Base-by-base conservation (phyloP, 2,888 invertebrate species). In the Eucera pruinosa region DNA sequence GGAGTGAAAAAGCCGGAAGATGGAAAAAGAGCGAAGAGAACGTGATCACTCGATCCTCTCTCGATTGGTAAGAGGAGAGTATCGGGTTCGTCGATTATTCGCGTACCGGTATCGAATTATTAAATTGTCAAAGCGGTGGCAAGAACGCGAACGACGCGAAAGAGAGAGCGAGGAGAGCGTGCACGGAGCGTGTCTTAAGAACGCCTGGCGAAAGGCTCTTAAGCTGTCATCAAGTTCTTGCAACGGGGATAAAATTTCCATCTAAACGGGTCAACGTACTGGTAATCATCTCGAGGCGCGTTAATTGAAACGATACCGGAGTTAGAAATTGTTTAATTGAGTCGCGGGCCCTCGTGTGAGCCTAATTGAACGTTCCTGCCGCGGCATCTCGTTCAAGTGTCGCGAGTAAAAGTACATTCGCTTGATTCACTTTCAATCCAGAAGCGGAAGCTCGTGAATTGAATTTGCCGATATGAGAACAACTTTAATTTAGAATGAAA, bases 221-320 rank as follows among this genome's bases (percentile, higher is more conserved):
- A 91, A 89, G 89, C 90, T 91, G 91, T 91, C 91, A 91, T 91
- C 91, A 81, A 87, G 89, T 90, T 90, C 88, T 89, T 84, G 86
- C 83, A 74, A 62, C 70, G 72, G 62, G 85, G 88, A 89, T 91
- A 90, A 89, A 88, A 86, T 91, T 91, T 89, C 89, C 76, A 76
- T 64, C 70, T 72, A 85, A 85, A 80, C 80, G 80, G 82, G 80
- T 83, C 82, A 83, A 83, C 69, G 82, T 69, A 78, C 78, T 57
- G 61, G 50, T 64, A 57, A 78, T 77, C 78, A 65, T 68, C 68
- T 57, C 65, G 78, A 47, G 55, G 72, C 57, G 23, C 68, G 77
- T 78, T 79, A 79, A 79, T 79, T 65, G 79, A 73, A 79, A 69
- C 77, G 77, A 77, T 79, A 77, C 67, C 52, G 60, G 45, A 72